Evolutionary conservation across 2,797 vertebrate species (phyloP).

Genomic region (Fratercula arctica): DNA sequence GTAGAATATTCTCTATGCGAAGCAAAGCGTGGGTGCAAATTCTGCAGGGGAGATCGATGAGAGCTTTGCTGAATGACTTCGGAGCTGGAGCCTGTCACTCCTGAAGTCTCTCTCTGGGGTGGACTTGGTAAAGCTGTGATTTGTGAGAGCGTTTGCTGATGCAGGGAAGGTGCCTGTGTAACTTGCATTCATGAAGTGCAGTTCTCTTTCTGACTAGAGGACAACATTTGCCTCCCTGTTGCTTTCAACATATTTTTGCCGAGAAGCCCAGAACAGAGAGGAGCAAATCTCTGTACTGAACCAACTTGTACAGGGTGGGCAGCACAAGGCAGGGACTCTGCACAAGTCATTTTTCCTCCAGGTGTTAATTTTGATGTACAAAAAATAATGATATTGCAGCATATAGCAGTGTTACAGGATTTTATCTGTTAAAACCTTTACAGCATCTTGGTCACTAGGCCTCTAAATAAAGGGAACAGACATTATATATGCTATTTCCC

Average conservation of each 20-base stretch:
- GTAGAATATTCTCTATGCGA: accelerated
- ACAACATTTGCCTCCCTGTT: neutral
- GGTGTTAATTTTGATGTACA: neutral
- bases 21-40: neutral
- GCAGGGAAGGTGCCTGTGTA: neutral
- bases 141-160: neutral
- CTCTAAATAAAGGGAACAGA: neutral
- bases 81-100: neutral
- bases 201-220: neutral
- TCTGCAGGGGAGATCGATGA: neutral
- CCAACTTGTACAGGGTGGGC: too few species aligned
- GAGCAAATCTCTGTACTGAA: neutral
- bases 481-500: neutral
- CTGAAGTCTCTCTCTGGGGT: neutral
- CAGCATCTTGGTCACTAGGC: neutral
- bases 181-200: neutral
- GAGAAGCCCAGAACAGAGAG: neutral
- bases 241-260: neutral
- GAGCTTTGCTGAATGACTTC: neutral
- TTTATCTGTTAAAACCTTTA: neutral
- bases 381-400: neutral
- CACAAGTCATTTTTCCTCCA: neutral
- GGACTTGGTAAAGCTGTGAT: neutral
- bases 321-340: neutral
- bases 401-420: neutral